A percentile compares a stretch with the other conserved stretches of the same genome.
phyloP scores from a whole-genome alignment of 2,113 vertebrate species.

The Brachionichthys hirsutus region DNA sequence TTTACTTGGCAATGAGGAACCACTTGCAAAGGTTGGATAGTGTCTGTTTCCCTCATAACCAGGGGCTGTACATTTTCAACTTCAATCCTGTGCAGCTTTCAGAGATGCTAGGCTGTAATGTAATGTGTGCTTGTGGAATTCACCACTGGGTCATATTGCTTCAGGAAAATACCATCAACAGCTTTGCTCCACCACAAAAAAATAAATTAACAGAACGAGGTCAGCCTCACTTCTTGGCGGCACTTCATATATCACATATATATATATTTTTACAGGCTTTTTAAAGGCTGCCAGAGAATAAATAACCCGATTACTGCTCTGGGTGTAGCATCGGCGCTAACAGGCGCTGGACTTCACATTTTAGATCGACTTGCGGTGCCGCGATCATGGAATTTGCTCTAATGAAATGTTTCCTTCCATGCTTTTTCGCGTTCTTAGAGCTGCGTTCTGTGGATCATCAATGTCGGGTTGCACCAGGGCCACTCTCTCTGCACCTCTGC shows the following conservation, averaged over 20 bases:
- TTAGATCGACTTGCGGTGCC: conserved; percentile 25
- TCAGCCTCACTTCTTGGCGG: conserved; percentile 43
- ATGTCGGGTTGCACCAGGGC: conserved; percentile 52
- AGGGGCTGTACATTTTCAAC: conserved; percentile 55
- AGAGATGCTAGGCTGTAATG: conserved; percentile 61
- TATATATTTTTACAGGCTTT: conserved; percentile 57
- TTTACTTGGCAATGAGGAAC: conserved; percentile 50
- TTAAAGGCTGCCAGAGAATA: conserved; percentile 33
- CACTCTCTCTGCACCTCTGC: conserved; percentile 68
- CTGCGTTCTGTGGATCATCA: conserved; percentile 51
- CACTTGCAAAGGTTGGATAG: conserved; percentile 41
- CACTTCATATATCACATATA: conserved; percentile 30
- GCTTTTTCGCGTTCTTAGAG: conserved; percentile 45
- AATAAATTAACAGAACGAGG: conserved; percentile 61
- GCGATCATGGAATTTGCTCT: conserved; percentile 35
- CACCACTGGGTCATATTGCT: conserved; percentile 55
- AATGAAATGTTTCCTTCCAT: conserved; percentile 47
- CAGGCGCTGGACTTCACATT: conserved; percentile 38
- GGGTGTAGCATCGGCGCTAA: conserved; percentile 25
- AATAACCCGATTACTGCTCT: conserved; percentile 59
- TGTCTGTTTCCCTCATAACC: conserved; percentile 64
- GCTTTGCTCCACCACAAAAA: conserved; percentile 70
- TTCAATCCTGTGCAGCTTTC: conserved; percentile 59
- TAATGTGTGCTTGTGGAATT: conserved; percentile 68
- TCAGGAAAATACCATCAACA: conserved; percentile 72